Base-by-base conservation (phyloP, 2,888 invertebrate species). In the Agrilus mali region DNA sequence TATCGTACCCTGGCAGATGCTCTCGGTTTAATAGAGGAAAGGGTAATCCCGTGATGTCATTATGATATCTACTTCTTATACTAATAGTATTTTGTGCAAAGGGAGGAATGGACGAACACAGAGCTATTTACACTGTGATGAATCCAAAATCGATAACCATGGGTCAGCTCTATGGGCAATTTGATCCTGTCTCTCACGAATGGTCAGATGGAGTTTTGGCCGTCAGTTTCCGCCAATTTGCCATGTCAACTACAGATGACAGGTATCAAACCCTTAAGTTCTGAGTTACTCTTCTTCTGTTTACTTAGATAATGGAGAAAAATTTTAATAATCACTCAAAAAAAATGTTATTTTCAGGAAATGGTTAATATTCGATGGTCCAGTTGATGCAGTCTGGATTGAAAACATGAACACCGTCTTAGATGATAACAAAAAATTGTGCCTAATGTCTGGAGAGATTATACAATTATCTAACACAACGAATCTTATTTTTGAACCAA, bases 371-470 rank as follows among this genome's bases (percentile, higher is more conserved):
- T 94, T 95, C 64, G 95, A 96, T 65, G 96, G 95, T 0, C 94
- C 95, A 0, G 89, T 96, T 1, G 95, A 96, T 66, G 90, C 94
- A 0, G 81, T 93, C 32, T 95, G 95, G 95, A 93, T 94, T 53
- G 95, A 96, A 67, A 95, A 93, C 60, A 82, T 96, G 78, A 95
- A 94, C 60, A 94, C 94, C 0, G 94, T 95, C 2, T 67, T 96
- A 44, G 95, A 96, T 59, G 95, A 96, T 58, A 95, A 95, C 61
- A 94, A 92, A 67, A 96, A 95, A 61, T 69, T 96, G 22, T 96
- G 95, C 54, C 69, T 96, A n/a, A 95, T 94, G 92, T 94, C 93
- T 40, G 95, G 95, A 1, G 95, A 96, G 70, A 93, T 95, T 56
- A 94, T 95, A 47, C 92, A 92, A 62, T 71, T 96, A 46, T 84